These are phyloP conservation scores for Aviceda subcristata DNA, from an alignment of 2,113 vertebrate genomes.

Conservation along the genomic window DNA sequence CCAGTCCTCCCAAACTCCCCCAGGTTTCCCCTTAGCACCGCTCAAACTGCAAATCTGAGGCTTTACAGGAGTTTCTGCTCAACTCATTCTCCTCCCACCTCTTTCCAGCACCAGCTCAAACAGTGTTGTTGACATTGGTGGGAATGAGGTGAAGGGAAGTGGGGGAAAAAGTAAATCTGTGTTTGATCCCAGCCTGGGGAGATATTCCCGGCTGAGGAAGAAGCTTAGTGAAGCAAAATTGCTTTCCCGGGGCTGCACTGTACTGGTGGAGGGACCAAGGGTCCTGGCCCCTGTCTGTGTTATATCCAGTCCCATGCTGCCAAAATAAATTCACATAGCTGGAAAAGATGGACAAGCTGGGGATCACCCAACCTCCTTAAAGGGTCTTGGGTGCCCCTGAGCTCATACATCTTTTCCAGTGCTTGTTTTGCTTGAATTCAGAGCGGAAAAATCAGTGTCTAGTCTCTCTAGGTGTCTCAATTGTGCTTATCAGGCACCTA, in stretches of 20 bases:
- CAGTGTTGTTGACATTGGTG: background rate
- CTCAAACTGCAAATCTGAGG: background rate
- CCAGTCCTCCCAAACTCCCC: background rate
- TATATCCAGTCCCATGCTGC: background rate
- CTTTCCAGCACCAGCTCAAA: background rate
- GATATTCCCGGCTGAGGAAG: background rate
- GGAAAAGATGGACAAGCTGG: background rate
- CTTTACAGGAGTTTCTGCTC: background rate
- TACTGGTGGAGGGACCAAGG: background rate
- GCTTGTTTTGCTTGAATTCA: background rate
- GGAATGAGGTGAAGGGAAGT: background rate
- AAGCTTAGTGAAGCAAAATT: background rate
- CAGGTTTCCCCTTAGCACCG: background rate
- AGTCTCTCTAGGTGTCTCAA: background rate
- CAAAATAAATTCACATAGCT: background rate
- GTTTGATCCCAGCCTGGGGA: background rate
- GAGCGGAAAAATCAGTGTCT: background rate
- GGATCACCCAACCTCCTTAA: background rate
- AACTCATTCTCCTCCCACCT: rapidly evolving
- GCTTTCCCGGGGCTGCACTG: background rate
- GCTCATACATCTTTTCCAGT: background rate
- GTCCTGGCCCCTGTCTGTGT: background rate
- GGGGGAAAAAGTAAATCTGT: background rate
- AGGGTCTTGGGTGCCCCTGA: background rate
- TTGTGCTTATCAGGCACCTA: background rate